Base-by-base conservation (phyloP, 2,888 invertebrate genomes). In the Scaptodrosophila latifasciaeformis region DNA sequence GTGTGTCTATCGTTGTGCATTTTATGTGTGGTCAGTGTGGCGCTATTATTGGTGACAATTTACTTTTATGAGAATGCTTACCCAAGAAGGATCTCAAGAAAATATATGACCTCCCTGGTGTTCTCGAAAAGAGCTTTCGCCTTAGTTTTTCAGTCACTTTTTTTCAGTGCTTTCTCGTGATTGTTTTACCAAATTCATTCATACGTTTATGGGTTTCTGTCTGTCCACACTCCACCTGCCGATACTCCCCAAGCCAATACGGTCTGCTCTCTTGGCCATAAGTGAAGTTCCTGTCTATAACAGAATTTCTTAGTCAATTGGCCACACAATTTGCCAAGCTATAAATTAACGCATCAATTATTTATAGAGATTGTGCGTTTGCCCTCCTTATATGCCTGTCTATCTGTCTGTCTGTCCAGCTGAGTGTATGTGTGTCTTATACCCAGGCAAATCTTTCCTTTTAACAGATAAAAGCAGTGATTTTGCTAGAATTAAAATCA, bases 261-360 rank as follows among this genome's bases (percentile, higher is more conserved):
- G 49, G 35, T 35, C 24, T 13, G 13, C 31, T 49, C 44, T 13
- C 18, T 44, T 43, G 54, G n/a, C n/a, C n/a, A n/a, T n/a, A n/a
- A n/a, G n/a, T n/a, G n/a, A 55, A 45, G 52, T 44, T 47, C 48
- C 51, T 43, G n/a, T 9, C 49, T 30, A 43, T 50, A 39, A 49
- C 56, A 19, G 40, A 21, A n/a, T 40, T 10, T 68, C 53, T 58
- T 71, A 57, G 66, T 59, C 64, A 71, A 79, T 76, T 79, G 79
- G 70, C 78, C 81, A 74, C 79, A 77, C 81, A 80, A 80, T 82
- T 81, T 79, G 65, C 66, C 72, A 75, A 71, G 56, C 76, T 65
- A 79, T 79, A 82, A 80, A 77, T 80, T 81, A 79, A 59, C 71
- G 58, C 65, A 80, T 80, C 75, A 77, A 80, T 82, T 69, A 80